A percentile compares a stretch with the other conserved stretches of the same genome.
Conservation (phyloP, 2,113 vertebrate genomes). For the Saccopteryx bilineata region DNA sequence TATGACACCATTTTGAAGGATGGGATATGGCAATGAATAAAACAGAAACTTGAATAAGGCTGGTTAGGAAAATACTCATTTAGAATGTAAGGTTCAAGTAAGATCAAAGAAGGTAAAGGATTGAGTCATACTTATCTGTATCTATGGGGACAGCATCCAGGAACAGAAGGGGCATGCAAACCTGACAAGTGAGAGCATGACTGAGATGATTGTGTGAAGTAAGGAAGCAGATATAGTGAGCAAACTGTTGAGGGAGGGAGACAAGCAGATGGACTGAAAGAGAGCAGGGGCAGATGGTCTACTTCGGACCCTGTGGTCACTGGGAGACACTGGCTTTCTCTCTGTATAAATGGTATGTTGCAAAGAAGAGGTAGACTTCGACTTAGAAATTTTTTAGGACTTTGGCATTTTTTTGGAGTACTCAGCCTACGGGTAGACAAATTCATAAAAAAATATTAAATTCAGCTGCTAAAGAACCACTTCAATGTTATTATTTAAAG, state of each 20-base stretch:
- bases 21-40: background rate
- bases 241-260: fast-evolving
- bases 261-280: background rate
- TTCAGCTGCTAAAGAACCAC: background rate
- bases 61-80: background rate
- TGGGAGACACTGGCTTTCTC: background rate
- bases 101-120: background rate
- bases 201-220: background rate
- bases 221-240: background rate
- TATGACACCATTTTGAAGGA: background rate
- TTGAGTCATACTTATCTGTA: background rate
- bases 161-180: background rate
- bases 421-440: background rate
- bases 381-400: background rate
- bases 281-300: background rate
- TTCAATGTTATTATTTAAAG: background rate
- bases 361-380: background rate
- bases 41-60: background rate
- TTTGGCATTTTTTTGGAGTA: background rate
- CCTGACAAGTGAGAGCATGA: background rate
- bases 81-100: background rate
- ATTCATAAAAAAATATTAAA: background rate
- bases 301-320: background rate
- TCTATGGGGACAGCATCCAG: background rate
- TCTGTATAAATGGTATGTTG: background rate